Evolutionary conservation across 1,140 invertebrate genomes (phyloP), one percentile per base, ranked within the genome.

Genomic region (Bathynomus jamesi): DNA sequence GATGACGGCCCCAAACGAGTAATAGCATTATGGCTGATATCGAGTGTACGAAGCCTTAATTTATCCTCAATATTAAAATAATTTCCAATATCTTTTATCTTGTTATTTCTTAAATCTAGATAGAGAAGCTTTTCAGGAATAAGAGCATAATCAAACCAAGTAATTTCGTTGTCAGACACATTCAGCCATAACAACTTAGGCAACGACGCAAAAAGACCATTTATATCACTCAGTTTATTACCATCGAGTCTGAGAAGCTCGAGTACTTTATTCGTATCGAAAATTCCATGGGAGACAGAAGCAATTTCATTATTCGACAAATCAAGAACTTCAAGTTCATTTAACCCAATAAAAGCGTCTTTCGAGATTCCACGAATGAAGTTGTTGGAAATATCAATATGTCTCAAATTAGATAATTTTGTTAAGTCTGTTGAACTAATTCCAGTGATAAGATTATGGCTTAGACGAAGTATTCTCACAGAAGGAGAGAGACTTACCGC

Each of bases 61-160:
- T 91, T 87, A 79, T 89, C 86, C 84, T 91, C 88, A 68, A 91
- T 85, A 82, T 90, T 89, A 81, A 93, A 94, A 82, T 94, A 93
- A 81, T 94, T 94, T 8, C 87, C 91, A 65, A 94, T 83, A 32
- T 88, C 88, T 82, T 91, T 90, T 79, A 95, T 92, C 77, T 89
- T 91, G 81, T 95, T 95, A 46, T 90, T 87, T 80, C 93, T 91
- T 77, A 95, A 89, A 80, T 95, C 92, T 78, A 95, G 83, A 91
- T 92, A 95, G 82, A 94, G 93, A 61, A 95, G 83, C 81, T 92
- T 92, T 61, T 86, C 87, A 10, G 92, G 92, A 72, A 95, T 88
- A 81, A 93, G 91, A 17, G 91, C 91, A 80, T 93, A 94, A 81
- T 95, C 92, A 80, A 94, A 94, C 90, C 91, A 92, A 61, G 92